Base-by-base conservation (phyloP, 2,113 vertebrate genomes). In the Coryphaenoides rupestris region DNA sequence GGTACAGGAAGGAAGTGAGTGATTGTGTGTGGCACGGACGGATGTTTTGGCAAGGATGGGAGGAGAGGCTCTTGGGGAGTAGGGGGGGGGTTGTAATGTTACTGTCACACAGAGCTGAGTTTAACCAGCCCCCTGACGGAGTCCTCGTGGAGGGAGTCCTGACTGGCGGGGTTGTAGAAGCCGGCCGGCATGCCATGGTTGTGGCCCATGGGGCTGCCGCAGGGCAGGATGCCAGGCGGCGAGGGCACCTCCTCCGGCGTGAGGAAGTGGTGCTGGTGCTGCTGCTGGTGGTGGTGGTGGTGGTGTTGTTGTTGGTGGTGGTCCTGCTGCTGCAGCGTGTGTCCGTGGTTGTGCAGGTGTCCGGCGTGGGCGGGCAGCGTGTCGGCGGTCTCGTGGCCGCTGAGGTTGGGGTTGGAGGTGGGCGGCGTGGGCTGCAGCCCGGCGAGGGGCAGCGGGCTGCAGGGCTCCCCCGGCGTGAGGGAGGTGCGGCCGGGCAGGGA, bases 131-230 rank as follows among this genome's bases (percentile, higher is more conserved):
- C 96, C 54, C 96, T 91, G 67, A 98, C 95, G 0, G 96, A 98
- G 88, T 98, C 96, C 84, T 98, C 96, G 50, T 98, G 96, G 77
- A 98, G 81, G 0, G 96, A 94, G 89, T 98, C 96, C 87, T 98
- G 96, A 89, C 94, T 96, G 77, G 93, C 95, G 9, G 94, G 93
- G 74, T 93, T 92, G 86, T 95, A 92, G 74, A 95, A 91, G 15
- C 94, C 70, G 0, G 79, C 62, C 83, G 85, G 95, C 90, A 91
- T 74, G 4, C 94, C 93, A 83, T 93, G 94, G 90, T 92, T 92
- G 84, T 94, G 95, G 0, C 90, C 80, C 71, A 96, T 72, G 16
- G 95, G 92, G 78, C 91, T 95, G 77, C 92, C 91, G 1, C 90
- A 89, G 28, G 91, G 90, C 69, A 96, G 91, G 93, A 95, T 92